These are phyloP conservation scores for Plagodis pulveraria DNA, from an alignment of 2,888 invertebrate species.

Conservation along the genomic window DNA sequence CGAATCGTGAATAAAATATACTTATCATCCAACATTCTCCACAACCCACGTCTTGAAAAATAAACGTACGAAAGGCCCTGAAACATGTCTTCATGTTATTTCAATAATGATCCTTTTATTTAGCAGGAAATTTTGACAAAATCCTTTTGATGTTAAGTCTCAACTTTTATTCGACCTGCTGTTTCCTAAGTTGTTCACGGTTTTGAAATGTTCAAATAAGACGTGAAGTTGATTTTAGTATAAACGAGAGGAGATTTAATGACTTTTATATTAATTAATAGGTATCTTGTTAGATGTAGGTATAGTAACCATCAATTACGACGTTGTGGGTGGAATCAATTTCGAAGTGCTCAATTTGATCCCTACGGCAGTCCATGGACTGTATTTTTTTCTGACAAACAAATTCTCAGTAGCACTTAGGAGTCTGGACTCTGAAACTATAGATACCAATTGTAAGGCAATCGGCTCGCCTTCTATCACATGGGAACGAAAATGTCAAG, in stretches of 20 bases:
- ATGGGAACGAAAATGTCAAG: no score
- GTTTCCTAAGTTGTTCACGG: neutral
- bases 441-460: no score
- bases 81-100: conserved; percentile 17
- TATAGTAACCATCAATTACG: no score
- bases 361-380: no score
- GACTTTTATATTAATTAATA: no score
- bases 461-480: no score
- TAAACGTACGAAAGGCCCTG: neutral
- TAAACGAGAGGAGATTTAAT: neutral
- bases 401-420: no score
- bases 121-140: conserved; percentile 25
- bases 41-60: conserved; percentile 1
- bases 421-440: no score
- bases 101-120: conserved; percentile 27
- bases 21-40: conserved; percentile 2
- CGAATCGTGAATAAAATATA: conserved; percentile 1
- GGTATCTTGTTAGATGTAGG: no score
- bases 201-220: neutral
- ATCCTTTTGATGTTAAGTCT: conserved; percentile 14
- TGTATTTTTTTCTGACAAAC: no score
- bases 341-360: no score
- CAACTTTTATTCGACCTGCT: neutral
- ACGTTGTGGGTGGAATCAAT: no score
- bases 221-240: neutral